phyloP scores from a whole-genome alignment of 1,140 invertebrate species.

The Ylistrum balloti region DNA sequence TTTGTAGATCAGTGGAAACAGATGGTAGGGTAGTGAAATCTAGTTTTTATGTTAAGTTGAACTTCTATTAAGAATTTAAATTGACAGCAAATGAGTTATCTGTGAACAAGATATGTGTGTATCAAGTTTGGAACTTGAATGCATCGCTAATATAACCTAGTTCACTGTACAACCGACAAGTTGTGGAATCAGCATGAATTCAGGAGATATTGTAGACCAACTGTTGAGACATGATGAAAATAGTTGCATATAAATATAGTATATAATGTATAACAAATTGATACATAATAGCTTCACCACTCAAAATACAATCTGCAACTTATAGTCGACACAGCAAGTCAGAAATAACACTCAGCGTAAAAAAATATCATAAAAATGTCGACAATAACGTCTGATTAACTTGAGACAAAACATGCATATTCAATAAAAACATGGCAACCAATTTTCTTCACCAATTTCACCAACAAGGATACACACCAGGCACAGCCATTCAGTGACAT shows the following conservation, averaged over 20 bases:
- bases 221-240: not conserved
- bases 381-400: not conserved
- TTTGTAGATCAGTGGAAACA: too few species aligned
- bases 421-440: not conserved
- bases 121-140: too few species aligned
- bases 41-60: too few species aligned
- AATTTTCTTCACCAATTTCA: not conserved
- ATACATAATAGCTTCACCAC: not conserved
- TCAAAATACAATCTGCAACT: constrained; percentile 2
- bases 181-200: too few species aligned
- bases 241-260: not conserved
- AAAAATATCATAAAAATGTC: not conserved
- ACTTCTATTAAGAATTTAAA: too few species aligned
- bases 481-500: not conserved
- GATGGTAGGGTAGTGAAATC: too few species aligned
- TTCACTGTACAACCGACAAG: too few species aligned
- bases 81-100: too few species aligned
- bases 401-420: not conserved
- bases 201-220: too few species aligned
- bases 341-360: not conserved
- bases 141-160: too few species aligned
- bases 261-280: not conserved
- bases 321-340: not conserved
- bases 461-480: not conserved
- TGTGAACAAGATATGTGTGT: too few species aligned